Evolutionary conservation across 2,113 vertebrate genomes (phyloP).

Genomic region (Alethe diademata): DNA sequence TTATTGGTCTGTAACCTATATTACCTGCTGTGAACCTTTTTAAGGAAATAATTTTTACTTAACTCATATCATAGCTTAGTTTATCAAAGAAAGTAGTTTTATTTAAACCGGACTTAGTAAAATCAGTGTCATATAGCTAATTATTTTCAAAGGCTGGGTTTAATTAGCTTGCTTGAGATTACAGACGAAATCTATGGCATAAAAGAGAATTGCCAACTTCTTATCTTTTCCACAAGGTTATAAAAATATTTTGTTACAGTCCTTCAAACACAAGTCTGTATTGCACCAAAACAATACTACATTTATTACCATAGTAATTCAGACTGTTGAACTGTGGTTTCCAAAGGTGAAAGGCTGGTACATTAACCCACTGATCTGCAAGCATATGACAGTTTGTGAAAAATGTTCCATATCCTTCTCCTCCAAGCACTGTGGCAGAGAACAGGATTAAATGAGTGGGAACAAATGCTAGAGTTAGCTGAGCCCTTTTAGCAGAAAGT

Average conservation of each 20-base stretch:
- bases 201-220: conserved; percentile 24
- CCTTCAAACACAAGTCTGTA: conserved; percentile 8
- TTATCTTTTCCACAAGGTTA: conserved; percentile 45
- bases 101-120: conserved; percentile 26
- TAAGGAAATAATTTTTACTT: neutral
- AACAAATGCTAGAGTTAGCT: neutral
- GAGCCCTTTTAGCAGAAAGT: neutral
- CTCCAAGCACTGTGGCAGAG: neutral
- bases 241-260: conserved; percentile 54
- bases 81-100: neutral
- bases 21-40: neutral
- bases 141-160: conserved; percentile 27
- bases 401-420: neutral
- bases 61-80: neutral
- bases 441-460: neutral
- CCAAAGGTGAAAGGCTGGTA: conserved; percentile 52
- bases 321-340: conserved; percentile 43
- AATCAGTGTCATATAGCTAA: neutral
- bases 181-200: neutral
- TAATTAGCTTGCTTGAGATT: conserved; percentile 37
- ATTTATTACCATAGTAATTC: conserved; percentile 37
- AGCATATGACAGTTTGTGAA: neutral
- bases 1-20: neutral
- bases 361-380: conserved; percentile 39
- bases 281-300: conserved; percentile 22